Evolutionary conservation across 2,797 vertebrate species (phyloP), one percentile per base, ranked within the genome.

Genomic region (Mastacembelus armatus): DNA sequence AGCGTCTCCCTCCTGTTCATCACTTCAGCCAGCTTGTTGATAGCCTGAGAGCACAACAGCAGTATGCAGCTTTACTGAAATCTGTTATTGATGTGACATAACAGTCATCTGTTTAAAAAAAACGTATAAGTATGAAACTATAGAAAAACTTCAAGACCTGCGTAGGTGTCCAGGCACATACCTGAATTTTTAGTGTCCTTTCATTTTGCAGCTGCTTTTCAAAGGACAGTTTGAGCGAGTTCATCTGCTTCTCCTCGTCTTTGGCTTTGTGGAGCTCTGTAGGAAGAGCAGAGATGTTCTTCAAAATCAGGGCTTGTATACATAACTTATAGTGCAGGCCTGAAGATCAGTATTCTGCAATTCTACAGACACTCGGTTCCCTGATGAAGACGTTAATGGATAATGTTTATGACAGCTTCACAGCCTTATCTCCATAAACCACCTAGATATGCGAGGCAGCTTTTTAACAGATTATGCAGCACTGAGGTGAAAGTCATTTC

Each of bases 11-110:
- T 97, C 40, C 94, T 92, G 89, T 97, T 95, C 97, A 99, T 98
- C 69, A 99, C 96, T 91, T 99, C 98, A 0, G 96, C 95, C 85
- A 99, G 85, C 72, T 99, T 99, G 91, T 98, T 98, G 77, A 99
- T 84, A 66, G 98, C 97, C 98, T 98, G 91, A 22, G 30, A 60
- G 55, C 15, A 6, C 45, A 26, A 50, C 1, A 26, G 8, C 1
- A 16, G 19, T 8, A 7, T n/a, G 50, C 18, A 50, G 27, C 33
- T 58, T 55, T 38, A 67, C 27, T 75, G 33, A 72, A 27, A 43
- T 45, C 43, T 51, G 39, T 52, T 65, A 81, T 80, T 72, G 58
- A 58, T 54, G 57, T 69, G 63, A 56, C 18, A 61, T 42, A 58
- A 80, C 33, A 68, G 55, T 10, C 3, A 5, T 56, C 27, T 56